Evolutionary conservation across 2,113 vertebrate species (phyloP).

Genomic region (Gracilinanus agilis): DNA sequence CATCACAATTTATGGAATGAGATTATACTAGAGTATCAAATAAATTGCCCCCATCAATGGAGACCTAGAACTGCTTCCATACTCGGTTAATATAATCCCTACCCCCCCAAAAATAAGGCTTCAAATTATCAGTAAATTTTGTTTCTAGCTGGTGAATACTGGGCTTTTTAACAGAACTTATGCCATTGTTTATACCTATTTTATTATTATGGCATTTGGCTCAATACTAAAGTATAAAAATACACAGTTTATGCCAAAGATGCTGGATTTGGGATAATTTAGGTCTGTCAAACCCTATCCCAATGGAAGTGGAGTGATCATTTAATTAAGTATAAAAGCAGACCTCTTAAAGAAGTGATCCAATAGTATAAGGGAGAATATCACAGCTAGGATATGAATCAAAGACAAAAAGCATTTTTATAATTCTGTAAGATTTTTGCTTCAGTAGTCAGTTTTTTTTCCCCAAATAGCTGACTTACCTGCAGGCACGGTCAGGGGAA

Average conservation of each 20-base stretch:
- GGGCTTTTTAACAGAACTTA: neutral
- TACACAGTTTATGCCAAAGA: neutral
- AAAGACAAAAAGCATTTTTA: neutral
- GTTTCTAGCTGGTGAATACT: neutral
- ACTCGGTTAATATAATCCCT: neutral
- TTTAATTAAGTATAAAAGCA: conserved; percentile 22
- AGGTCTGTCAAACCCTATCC: neutral
- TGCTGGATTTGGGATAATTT: neutral
- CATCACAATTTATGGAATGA: neutral
- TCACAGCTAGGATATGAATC: neutral
- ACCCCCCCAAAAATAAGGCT: neutral
- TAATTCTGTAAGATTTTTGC: neutral
- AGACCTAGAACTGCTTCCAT: neutral
- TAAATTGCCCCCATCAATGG: neutral
- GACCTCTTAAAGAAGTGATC: neutral
- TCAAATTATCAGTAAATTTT: neutral
- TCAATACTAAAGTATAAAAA: neutral
- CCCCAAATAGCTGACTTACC: conserved; percentile 82
- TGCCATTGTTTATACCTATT: neutral
- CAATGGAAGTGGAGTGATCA: neutral
- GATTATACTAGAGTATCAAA: neutral
- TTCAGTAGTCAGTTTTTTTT: accelerated
- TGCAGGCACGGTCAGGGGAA: conserved; percentile 99
- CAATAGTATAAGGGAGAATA: neutral
- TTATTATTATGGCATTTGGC: neutral